These are phyloP conservation scores for Bicyclus anynana DNA, from an alignment of 1,140 invertebrate genomes.

Conservation along the genomic window DNA sequence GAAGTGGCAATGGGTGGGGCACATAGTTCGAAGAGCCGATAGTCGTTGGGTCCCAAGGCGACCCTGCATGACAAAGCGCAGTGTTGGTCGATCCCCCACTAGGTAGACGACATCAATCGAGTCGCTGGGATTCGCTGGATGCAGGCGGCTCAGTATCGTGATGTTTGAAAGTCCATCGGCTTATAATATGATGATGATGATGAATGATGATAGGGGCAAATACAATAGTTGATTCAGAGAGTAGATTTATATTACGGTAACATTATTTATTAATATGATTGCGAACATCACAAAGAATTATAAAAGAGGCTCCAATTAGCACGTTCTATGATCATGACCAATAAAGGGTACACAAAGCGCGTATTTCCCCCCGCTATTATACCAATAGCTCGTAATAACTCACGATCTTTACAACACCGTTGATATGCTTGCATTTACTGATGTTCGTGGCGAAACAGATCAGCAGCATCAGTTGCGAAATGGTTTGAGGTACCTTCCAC, in stretches of 20 bases:
- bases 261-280: background rate
- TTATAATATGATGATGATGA: no score
- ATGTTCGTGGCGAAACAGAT: slow-evolving; percentile 15
- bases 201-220: no score
- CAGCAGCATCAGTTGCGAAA: slow-evolving; percentile 18
- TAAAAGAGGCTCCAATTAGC: slow-evolving; percentile 10
- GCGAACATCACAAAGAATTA: background rate
- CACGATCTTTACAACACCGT: slow-evolving; percentile 32
- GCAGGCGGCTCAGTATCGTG: no score
- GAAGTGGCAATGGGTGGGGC: no score
- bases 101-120: no score
- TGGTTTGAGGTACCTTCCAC: background rate
- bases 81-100: no score
- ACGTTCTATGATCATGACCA: slow-evolving; percentile 11
- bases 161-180: no score
- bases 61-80: no score
- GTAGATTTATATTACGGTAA: background rate
- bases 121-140: no score
- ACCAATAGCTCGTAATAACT: slow-evolving; percentile 20
- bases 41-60: no score
- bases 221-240: no score
- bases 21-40: no score
- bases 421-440: slow-evolving; percentile 27
- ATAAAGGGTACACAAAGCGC: slow-evolving; percentile 5
- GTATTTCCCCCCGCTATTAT: slow-evolving; percentile 19